These are phyloP conservation scores for Drosophila kanapiae DNA, from an alignment of 1,140 invertebrate species.

Conservation along the genomic window DNA sequence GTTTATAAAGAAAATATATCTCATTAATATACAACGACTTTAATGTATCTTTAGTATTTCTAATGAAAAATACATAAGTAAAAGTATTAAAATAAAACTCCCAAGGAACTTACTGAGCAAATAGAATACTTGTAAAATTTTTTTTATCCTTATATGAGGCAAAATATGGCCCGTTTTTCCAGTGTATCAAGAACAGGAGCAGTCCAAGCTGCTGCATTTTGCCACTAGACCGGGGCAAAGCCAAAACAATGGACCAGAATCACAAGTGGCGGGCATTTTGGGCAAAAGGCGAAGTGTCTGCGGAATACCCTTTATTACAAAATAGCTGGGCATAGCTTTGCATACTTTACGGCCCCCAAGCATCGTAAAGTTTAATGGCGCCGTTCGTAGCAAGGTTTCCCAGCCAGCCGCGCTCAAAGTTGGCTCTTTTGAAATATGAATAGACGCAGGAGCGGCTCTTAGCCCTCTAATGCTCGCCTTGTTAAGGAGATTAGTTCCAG, in stretches of 20 bases:
- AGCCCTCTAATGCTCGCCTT: slow-evolving; percentile 68
- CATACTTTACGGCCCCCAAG: slow-evolving; percentile 75
- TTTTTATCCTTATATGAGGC: too few relatives aligned
- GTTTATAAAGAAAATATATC: not conserved
- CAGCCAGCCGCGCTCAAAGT: slow-evolving; percentile 53
- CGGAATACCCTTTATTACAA: slow-evolving; percentile 81
- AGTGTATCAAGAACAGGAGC: slow-evolving; percentile 10
- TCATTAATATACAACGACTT: not conserved
- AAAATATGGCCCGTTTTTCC: not conserved
- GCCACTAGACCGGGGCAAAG: slow-evolving; percentile 3
- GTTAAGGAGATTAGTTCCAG: slow-evolving; percentile 79
- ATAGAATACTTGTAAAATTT: too few relatives aligned
- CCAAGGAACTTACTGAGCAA: too few relatives aligned
- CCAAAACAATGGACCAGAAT: slow-evolving; percentile 59
- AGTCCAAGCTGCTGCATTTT: slow-evolving; percentile 44
- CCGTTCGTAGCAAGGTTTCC: slow-evolving; percentile 65
- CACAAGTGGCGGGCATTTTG: slow-evolving; percentile 55
- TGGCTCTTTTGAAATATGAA: slow-evolving; percentile 80
- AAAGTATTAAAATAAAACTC: too few relatives aligned
- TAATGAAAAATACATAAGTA: too few relatives aligned
- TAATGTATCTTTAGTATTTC: not conserved
- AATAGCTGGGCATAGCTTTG: slow-evolving; percentile 64
- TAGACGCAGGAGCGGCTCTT: slow-evolving; percentile 44
- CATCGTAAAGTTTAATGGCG: slow-evolving; percentile 81
- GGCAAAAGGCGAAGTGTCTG: slow-evolving; percentile 49